Evolutionary conservation across 2,888 invertebrate genomes (phyloP).

Genomic region (Tineola bisselliella): DNA sequence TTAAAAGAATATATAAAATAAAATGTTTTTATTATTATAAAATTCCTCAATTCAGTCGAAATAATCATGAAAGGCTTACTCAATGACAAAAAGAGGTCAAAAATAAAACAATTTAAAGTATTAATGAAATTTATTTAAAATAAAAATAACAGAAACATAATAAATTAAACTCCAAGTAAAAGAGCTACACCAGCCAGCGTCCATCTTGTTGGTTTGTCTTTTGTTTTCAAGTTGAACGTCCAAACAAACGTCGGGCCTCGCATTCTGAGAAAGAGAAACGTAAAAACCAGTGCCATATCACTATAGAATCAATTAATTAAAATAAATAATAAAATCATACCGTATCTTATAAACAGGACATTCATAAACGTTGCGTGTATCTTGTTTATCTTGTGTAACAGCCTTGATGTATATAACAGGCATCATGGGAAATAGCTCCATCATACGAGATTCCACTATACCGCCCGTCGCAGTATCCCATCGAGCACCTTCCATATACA

Average conservation of each 20-base stretch:
- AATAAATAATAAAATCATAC: slow-evolving; percentile 28
- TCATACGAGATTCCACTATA: slow-evolving; percentile 84
- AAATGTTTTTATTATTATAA: too few species aligned
- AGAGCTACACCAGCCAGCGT: slow-evolving; percentile 92
- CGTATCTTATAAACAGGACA: slow-evolving; percentile 95
- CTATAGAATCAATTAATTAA: too few species aligned
- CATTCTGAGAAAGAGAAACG: slow-evolving; percentile 46
- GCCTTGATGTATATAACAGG: slow-evolving; percentile 91
- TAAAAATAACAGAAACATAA: not conserved
- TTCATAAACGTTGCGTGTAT: slow-evolving; percentile 86
- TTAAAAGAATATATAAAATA: too few species aligned
- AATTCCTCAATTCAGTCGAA: too few species aligned
- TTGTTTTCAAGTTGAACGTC: slow-evolving; percentile 94
- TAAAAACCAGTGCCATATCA: too few species aligned
- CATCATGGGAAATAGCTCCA: slow-evolving; percentile 90
- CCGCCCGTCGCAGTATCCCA: slow-evolving; percentile 85
- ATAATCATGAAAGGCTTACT: too few species aligned
- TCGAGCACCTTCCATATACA: slow-evolving; percentile 94
- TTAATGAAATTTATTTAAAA: not conserved
- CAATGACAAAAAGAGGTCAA: not conserved
- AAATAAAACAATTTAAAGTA: not conserved
- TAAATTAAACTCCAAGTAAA: slow-evolving; percentile 78
- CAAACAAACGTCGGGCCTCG: slow-evolving; percentile 94
- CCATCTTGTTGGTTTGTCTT: slow-evolving; percentile 91
- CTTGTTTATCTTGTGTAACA: slow-evolving; percentile 89